Conservation (phyloP, 2,888 invertebrate species). For the Parnassius glacialis region DNA sequence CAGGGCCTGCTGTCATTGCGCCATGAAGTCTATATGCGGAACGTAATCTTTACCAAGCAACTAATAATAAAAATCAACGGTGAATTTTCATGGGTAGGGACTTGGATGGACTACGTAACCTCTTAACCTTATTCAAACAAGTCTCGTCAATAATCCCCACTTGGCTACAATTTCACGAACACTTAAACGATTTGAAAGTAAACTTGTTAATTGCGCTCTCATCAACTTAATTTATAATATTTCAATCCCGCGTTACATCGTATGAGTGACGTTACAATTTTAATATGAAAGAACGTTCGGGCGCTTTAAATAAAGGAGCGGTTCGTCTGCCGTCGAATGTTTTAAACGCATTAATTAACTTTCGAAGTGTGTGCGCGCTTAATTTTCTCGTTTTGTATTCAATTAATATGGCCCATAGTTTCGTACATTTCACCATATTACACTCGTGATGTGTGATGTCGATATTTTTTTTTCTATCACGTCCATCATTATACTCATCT, state of each 20-base stretch:
- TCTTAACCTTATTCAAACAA: slow-evolving; percentile 3
- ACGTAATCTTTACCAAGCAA: too few relatives aligned
- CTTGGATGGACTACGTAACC: too few relatives aligned
- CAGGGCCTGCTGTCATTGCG: too few relatives aligned
- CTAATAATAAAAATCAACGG: too few relatives aligned
- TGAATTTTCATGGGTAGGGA: too few relatives aligned
- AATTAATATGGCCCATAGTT: slow-evolving; percentile 28
- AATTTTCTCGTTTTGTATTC: slow-evolving; percentile 42
- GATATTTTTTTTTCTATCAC: slow-evolving; percentile 14
- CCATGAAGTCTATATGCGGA: too few relatives aligned
- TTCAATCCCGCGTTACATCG: slow-evolving; percentile 40
- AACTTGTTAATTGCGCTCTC: slow-evolving; percentile 69
- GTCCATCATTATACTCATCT: slow-evolving; percentile 4
- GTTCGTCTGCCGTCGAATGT: slow-evolving; percentile 21
- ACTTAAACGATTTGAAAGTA: slow-evolving; percentile 70
- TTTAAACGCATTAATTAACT: slow-evolving; percentile 48
- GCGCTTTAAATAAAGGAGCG: slow-evolving; percentile 15
- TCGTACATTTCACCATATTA: slow-evolving; percentile 18
- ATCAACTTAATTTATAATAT: slow-evolving; percentile 63
- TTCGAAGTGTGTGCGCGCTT: slow-evolving; percentile 40
- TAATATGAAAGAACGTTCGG: slow-evolving; percentile 32
- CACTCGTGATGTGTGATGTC: slow-evolving; percentile 11
- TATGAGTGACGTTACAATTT: slow-evolving; percentile 62
- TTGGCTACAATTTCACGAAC: slow-evolving; percentile 34
- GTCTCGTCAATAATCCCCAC: slow-evolving; percentile 8